phyloP scores from a whole-genome alignment of 2,888 invertebrate species.

The Lepidochrysops patricia region DNA sequence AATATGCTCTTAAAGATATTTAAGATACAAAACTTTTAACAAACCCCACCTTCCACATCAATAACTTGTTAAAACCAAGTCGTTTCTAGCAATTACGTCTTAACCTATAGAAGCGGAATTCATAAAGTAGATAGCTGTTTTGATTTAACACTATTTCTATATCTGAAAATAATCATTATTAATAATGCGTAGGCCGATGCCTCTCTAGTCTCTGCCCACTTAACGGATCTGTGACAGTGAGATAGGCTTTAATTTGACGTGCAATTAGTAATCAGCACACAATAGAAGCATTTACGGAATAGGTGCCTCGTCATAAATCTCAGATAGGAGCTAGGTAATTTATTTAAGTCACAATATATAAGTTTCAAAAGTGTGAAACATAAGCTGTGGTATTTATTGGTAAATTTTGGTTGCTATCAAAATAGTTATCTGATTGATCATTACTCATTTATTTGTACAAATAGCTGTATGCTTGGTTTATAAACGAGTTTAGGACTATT shows the following conservation, averaged over 20 bases:
- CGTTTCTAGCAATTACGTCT: not conserved
- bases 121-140: not conserved
- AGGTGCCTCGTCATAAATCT: not conserved
- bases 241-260: not conserved
- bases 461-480: no score
- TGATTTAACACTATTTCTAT: not conserved
- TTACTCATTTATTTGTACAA: no score
- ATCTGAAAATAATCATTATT: not conserved
- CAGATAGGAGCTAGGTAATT: not conserved
- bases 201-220: not conserved
- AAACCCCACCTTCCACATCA: no score
- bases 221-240: slow-evolving; percentile 5
- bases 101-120: not conserved
- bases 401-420: no score
- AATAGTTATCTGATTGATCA: no score
- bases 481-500: no score
- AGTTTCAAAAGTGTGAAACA: not conserved
- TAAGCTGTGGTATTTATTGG: no score
- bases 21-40: no score
- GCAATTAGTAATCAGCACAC: not conserved
- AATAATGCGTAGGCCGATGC: not conserved
- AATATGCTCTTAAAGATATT: no score
- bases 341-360: not conserved
- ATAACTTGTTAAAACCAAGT: no score
- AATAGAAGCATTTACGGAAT: not conserved